These are phyloP conservation scores for Verasper variegatus DNA, from an alignment of 2,113 vertebrate genomes.

Conservation along the genomic window DNA sequence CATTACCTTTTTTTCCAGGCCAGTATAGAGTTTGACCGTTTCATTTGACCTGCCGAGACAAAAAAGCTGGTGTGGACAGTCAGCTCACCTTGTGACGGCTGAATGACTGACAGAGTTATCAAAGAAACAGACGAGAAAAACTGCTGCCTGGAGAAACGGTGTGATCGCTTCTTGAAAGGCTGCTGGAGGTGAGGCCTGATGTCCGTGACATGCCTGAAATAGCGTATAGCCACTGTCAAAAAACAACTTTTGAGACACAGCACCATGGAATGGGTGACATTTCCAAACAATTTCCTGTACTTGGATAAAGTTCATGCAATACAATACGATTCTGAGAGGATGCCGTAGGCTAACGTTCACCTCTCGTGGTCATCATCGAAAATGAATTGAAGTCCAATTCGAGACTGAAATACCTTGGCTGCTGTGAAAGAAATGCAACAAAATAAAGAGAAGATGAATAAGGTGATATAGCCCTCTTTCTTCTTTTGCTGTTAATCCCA, in stretches of 20 bases:
- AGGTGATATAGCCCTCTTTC: not conserved
- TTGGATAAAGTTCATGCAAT: conserved; percentile 74
- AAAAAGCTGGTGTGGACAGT: conserved; percentile 5
- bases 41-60: conserved; percentile 12
- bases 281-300: conserved; percentile 79
- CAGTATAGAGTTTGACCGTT: conserved; percentile 21
- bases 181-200: conserved; percentile 67
- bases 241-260: conserved; percentile 35
- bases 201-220: conserved; percentile 71
- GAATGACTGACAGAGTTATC: conserved; percentile 81
- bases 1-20: conserved; percentile 9
- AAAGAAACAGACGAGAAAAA: conserved; percentile 66
- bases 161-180: conserved; percentile 68
- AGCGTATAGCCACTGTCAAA: conserved; percentile 61
- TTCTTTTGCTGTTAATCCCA: not conserved
- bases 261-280: conserved; percentile 72
- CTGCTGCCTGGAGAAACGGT: conserved; percentile 56
- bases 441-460: not conserved
- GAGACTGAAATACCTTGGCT: not conserved
- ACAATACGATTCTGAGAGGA: conserved; percentile 67
- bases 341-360: conserved; percentile 69
- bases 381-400: conserved; percentile 32
- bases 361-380: conserved; percentile 45
- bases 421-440: not conserved
- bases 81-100: conserved; percentile 17